These are phyloP conservation scores for Sweltsa coloradensis DNA, from an alignment of 1,140 invertebrate species.

Conservation along the genomic window DNA sequence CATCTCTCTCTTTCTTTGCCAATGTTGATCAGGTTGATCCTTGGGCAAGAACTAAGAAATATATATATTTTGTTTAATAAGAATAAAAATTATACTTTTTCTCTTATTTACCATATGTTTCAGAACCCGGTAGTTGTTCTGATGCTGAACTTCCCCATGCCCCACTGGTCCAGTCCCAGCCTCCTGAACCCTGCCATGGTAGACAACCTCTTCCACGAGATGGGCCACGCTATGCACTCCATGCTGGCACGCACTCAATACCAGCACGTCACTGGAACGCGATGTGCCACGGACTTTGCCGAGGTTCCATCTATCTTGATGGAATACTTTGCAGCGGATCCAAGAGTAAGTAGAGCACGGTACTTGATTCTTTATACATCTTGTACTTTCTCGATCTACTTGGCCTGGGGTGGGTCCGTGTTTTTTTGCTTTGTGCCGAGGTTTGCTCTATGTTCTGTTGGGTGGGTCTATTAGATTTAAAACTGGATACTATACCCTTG, in stretches of 20 bases:
- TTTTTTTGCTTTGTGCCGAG: no score
- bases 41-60: no score
- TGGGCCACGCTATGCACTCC: constrained; percentile 98
- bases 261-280: constrained; percentile 94
- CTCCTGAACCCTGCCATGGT: constrained; percentile 71
- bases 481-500: no score
- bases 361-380: not conserved
- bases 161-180: constrained; percentile 61
- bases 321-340: constrained; percentile 94
- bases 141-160: constrained; percentile 74
- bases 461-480: no score
- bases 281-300: constrained; percentile 95
- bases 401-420: no score
- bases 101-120: constrained; percentile 18
- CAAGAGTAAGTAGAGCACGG: constrained; percentile 42
- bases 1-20: no score
- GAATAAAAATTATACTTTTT: no score
- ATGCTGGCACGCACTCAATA: constrained; percentile 92
- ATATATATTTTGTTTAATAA: no score
- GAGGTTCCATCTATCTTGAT: constrained; percentile 97
- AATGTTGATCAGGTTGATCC: no score
- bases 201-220: constrained; percentile 97
- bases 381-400: no score
- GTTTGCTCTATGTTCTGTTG: no score
- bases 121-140: constrained; percentile 88